phyloP scores from a whole-genome alignment of 2,888 invertebrate species.

The Yponomeuta plumbellus region DNA sequence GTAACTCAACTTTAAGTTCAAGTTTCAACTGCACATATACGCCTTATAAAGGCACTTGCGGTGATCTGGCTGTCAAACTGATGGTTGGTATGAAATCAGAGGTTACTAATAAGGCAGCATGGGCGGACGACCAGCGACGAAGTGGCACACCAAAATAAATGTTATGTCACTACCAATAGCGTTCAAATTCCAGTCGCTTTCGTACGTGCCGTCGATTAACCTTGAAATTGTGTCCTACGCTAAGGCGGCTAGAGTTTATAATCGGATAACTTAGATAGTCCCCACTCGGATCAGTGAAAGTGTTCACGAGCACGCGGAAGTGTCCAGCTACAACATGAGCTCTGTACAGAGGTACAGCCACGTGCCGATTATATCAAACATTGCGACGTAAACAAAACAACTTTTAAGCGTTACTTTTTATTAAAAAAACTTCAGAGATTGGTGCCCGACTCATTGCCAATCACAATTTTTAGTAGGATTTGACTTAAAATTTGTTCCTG shows the following conservation, averaged over 20 bases:
- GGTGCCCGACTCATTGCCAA: no score
- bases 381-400: no score
- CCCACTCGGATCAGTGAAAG: constrained; percentile 49
- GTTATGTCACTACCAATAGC: constrained; percentile 23
- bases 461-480: no score
- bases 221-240: constrained; percentile 36
- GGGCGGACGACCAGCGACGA: background rate
- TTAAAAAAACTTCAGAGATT: no score
- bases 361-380: background rate
- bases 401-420: no score
- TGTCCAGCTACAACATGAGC: constrained; percentile 30
- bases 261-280: constrained; percentile 15
- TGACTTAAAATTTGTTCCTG: no score
- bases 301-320: constrained; percentile 62
- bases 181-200: constrained; percentile 1
- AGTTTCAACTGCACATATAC: background rate
- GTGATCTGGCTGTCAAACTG: background rate
- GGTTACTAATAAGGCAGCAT: background rate
- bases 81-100: background rate
- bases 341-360: background rate
- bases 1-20: background rate
- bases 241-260: constrained; percentile 35
- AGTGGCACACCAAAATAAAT: constrained; percentile 29
- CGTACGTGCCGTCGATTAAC: constrained; percentile 11
- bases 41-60: background rate